Evolutionary conservation across 2,888 invertebrate genomes (phyloP).

Genomic region (Cataglyphis rosenhaueri): DNA sequence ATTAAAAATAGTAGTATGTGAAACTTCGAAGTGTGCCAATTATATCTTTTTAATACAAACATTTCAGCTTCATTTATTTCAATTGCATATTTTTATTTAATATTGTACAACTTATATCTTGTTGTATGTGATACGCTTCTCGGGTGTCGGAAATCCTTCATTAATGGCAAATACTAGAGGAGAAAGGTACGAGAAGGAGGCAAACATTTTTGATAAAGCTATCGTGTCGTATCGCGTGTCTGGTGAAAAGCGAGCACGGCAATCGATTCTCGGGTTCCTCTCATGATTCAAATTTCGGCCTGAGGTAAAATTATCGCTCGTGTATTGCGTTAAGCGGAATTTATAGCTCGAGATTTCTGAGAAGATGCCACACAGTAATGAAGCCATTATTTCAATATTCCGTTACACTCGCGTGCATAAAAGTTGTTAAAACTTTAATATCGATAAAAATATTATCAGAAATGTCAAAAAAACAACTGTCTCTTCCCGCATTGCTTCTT

Average conservation of each 20-base stretch:
- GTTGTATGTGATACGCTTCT: background rate
- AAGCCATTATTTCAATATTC: slow-evolving; percentile 26
- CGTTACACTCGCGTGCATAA: slow-evolving; percentile 7
- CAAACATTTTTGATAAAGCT: background rate
- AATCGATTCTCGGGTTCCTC: slow-evolving; percentile 31
- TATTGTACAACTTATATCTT: background rate
- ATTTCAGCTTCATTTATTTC: background rate
- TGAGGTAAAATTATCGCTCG: slow-evolving; percentile 33
- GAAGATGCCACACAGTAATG: slow-evolving; percentile 19
- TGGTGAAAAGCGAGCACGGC: slow-evolving; percentile 14
- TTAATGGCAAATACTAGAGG: background rate
- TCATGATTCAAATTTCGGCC: slow-evolving; percentile 50
- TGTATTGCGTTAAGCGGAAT: slow-evolving; percentile 33
- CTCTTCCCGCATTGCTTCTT: background rate
- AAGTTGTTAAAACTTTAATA: slow-evolving; percentile 17
- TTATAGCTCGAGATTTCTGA: slow-evolving; percentile 29
- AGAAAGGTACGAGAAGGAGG: background rate
- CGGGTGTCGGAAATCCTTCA: background rate
- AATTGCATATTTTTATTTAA: slow-evolving; percentile 1
- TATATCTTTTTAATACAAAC: background rate
- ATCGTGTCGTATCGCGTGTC: slow-evolving; percentile 36
- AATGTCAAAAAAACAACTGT: background rate
- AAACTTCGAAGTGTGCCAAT: background rate
- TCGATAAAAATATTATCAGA: background rate
- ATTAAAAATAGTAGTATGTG: background rate